Evolutionary conservation across 1,140 invertebrate genomes (phyloP).

Genomic region (Papilio helenus): DNA sequence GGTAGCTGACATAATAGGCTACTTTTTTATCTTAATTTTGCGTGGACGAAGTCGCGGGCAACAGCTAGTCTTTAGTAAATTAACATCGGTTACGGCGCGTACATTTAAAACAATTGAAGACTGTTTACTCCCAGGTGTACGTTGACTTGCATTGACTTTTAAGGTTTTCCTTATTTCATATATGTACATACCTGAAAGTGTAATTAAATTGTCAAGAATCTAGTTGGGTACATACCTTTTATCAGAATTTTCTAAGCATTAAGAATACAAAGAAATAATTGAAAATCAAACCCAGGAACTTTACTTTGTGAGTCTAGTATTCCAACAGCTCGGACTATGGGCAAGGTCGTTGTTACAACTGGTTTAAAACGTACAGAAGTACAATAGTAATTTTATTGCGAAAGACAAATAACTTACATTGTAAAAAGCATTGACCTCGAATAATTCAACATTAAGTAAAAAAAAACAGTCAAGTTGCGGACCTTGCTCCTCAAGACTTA

Average conservation of each 20-base stretch:
- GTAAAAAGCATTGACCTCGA: slow-evolving; percentile 27
- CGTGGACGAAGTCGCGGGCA: too few species aligned
- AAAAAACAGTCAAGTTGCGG: slow-evolving; percentile 9
- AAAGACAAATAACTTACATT: slow-evolving; percentile 26
- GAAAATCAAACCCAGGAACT: neutral
- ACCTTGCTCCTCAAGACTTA: slow-evolving; percentile 31
- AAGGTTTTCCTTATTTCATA: neutral
- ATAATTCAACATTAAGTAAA: slow-evolving; percentile 33
- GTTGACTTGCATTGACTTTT: neutral
- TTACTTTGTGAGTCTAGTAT: neutral
- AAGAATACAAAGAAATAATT: too few species aligned
- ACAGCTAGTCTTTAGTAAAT: too few species aligned
- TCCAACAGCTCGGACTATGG: neutral
- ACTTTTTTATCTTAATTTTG: too few species aligned
- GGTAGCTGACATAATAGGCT: too few species aligned
- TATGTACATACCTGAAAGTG: neutral
- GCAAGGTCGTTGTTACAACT: neutral
- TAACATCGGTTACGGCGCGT: too few species aligned
- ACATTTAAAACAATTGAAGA: neutral
- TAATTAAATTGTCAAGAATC: neutral
- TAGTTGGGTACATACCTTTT: neutral
- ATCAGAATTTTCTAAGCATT: neutral
- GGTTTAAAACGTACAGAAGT: neutral
- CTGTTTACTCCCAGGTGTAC: neutral
- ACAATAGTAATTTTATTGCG: slow-evolving; percentile 5